Base-by-base conservation (phyloP, 2,113 vertebrate species). In the Fulica atra region DNA sequence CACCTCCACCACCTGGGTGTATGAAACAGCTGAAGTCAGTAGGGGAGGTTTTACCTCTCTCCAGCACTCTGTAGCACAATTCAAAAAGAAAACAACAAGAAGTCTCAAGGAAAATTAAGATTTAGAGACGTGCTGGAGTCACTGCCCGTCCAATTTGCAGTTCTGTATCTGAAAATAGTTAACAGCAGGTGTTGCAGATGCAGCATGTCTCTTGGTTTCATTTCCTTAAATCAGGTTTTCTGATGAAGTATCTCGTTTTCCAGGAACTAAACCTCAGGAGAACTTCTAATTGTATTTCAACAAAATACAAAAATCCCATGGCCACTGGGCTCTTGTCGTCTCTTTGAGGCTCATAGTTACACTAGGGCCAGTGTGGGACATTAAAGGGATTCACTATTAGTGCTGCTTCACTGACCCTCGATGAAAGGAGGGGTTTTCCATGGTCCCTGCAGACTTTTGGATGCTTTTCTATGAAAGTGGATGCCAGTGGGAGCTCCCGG, bases 351-450 rank as follows among this genome's bases (percentile, higher is more conserved):
- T 51, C 26, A 16, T 2, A 35, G 26, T 12, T 48, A 3, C 53
- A 48, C 29, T 72, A 31, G 28, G 70, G 14, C 18, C 25, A 85
- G 35, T 3, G 12, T 48, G 70, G 13, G 13, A 56, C 1, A 3
- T 73, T 29, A 63, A 19, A 54, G 11, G 42, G 38, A 10, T 44
- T 86, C 20, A 46, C 48, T 4, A 2, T 72, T 40, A 6, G 23
- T 28, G 23, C 46, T 46, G 1, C 17, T 86, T 31, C 36, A 31
- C 83, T 48, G 66, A 28, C 59, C 68, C 28, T 56, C 96, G 95
- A 72, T 97, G 84, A 70, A 99, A 98, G 63, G 98, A 99, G 95
- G 89, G 97, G 56, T 98, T 99, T 81, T 98, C 63, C 91, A 46
- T 36, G 90, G 88, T 13, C 98, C 96, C 26, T 21, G 36, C 98